Evolutionary conservation across 1,140 invertebrate genomes (phyloP), one percentile per base, ranked within the genome.

Genomic region (Phymastichus coffea): DNA sequence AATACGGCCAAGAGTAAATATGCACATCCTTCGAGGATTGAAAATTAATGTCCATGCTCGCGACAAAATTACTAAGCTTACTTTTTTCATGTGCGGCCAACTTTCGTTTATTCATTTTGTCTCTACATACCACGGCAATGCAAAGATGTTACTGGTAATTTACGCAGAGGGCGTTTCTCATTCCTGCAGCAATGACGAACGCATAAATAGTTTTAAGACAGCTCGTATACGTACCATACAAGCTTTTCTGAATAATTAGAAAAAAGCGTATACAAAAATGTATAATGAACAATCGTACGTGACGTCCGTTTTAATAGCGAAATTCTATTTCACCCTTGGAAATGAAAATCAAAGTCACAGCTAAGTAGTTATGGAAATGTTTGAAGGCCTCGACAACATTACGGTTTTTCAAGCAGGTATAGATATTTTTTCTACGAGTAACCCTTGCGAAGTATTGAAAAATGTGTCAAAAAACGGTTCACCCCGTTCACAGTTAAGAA

Each of bases 141-240:
- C 48, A 40, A 54, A 28, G 57, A 65, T 57, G 51, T 59, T 26
- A 37, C 49, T 47, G 35, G 61, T 62, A 67, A 69, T 69, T 69
- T 70, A 43, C 47, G 33, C 48, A 47, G 66, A 66, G 65, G 65
- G 67, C 71, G 63, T 64, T 63, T 49, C 48, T 55, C 37, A 25
- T n/a, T n/a, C n/a, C n/a, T 33, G 48, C 43, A 55, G 53, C 63
- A 46, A 57, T 66, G 53, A 64, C 64, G 65, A 69, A 65, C 40
- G 43, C 61, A 41, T 59, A 66, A 69, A 70, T 62, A 66, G 55
- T 38, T 48, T 28, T 49, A 46, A 57, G 46, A 12, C 30, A 30
- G 53, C 30, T 49, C 47, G 57, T 47, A 53, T 59, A 46, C 12
- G 49, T 22, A 12, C 43, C 49, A 48, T 51, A 43, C 56, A 51